Evolutionary conservation across 2,113 vertebrate genomes (phyloP).

Genomic region (Todiramphus chloris): DNA sequence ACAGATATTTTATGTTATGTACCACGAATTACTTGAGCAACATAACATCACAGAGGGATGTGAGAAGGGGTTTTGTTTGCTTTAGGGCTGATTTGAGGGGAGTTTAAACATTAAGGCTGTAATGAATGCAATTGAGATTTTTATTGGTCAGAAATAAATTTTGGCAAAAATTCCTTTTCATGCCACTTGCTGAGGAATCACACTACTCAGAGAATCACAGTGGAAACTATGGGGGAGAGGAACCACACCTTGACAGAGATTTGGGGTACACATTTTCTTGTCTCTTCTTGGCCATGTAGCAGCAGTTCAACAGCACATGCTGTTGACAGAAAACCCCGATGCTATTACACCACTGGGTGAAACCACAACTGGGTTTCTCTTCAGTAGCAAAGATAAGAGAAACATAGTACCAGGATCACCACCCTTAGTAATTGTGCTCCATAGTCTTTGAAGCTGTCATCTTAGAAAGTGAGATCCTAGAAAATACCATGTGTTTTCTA

Average conservation of each 20-base stretch:
- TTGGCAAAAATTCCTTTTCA: background rate
- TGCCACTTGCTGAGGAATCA: background rate
- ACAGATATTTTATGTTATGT: background rate
- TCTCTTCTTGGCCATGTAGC: background rate
- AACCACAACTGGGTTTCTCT: background rate
- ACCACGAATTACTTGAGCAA: background rate
- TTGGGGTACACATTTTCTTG: background rate
- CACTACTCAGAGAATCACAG: rapidly evolving
- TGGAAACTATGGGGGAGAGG: background rate
- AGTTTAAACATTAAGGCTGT: background rate
- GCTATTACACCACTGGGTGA: background rate
- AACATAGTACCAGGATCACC: background rate
- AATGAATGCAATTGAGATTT: background rate
- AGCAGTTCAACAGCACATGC: background rate
- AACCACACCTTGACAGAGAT: background rate
- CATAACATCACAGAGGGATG: rapidly evolving
- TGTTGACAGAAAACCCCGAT: background rate
- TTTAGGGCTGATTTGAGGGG: background rate
- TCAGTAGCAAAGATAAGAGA: background rate
- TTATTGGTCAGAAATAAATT: background rate
- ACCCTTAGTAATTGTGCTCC: background rate
- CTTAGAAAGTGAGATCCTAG: background rate
- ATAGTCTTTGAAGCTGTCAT: background rate
- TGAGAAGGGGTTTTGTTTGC: background rate
- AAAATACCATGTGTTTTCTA: background rate